Conservation (phyloP, 2,888 invertebrate species). For the Exephanes ischioxanthus region DNA sequence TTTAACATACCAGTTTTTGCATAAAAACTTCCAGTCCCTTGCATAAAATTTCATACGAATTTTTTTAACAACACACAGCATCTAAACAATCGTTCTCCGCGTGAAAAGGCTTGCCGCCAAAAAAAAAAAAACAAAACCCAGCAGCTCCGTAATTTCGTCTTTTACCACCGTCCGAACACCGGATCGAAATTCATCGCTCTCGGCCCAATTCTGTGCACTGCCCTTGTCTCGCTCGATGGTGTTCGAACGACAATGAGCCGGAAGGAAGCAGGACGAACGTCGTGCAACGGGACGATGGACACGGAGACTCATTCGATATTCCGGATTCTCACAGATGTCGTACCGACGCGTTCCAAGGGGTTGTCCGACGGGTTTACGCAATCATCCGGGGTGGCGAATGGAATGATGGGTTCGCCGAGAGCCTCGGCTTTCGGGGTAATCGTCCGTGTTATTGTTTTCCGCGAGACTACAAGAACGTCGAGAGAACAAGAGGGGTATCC, state of each 20-base stretch:
- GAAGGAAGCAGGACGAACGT: neutral
- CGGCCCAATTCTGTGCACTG: too few species aligned
- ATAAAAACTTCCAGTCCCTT: too few species aligned
- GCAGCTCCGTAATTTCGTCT: too few species aligned
- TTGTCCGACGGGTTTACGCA: conserved; percentile 58
- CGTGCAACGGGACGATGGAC: neutral
- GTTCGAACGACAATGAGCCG: neutral
- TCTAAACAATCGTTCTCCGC: too few species aligned
- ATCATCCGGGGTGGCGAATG: conserved; percentile 69
- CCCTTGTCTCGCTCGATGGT: neutral
- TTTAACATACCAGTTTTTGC: too few species aligned
- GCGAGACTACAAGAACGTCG: conserved; percentile 62
- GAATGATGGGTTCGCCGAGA: conserved; percentile 69
- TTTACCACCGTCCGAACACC: too few species aligned
- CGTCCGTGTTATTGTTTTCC: conserved; percentile 77
- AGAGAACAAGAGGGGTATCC: conserved; percentile 11
- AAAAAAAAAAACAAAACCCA: too few species aligned
- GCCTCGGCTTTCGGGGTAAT: conserved; percentile 74
- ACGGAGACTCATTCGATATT: neutral
- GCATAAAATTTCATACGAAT: too few species aligned
- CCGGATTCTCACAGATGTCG: conserved; percentile 36
- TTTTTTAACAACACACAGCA: too few species aligned
- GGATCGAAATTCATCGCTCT: too few species aligned
- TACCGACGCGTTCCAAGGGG: conserved; percentile 26
- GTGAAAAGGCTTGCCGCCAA: too few species aligned